A percentile compares a stretch with the other conserved stretches of the same genome.
These are phyloP conservation scores for Rhopilema esculentum DNA, from an alignment of 30 jellyfish, hydroid and myxozoan species.

Conservation along the genomic window DNA sequence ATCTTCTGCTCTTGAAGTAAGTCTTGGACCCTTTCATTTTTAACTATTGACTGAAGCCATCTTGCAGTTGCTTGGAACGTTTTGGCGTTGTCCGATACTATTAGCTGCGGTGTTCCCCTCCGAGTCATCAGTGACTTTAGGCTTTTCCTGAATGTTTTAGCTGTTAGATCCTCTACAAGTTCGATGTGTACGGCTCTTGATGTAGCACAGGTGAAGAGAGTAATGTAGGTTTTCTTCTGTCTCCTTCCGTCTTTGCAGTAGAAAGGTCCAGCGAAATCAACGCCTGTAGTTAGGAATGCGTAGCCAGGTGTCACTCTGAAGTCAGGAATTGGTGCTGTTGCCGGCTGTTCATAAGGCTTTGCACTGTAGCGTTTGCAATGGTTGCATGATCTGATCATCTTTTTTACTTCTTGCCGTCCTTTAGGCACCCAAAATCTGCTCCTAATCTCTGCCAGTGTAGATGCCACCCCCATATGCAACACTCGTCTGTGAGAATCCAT, in stretches of 20 bases:
- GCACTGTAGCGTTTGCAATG: background rate
- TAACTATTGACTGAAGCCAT: background rate
- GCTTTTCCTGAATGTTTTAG: constrained; percentile 8
- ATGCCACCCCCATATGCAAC: constrained; percentile 59
- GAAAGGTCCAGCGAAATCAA: constrained; percentile 42
- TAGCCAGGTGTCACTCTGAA: background rate
- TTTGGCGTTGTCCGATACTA: constrained; percentile 52
- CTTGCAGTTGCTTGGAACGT: constrained; percentile 52
- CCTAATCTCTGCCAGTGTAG: constrained; percentile 47
- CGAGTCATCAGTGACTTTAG: constrained; percentile 11
- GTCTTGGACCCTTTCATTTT: background rate
- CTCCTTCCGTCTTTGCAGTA: constrained; percentile 1
- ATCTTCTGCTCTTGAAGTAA: constrained; percentile 4
- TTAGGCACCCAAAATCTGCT: constrained; percentile 44
- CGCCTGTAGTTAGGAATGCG: background rate
- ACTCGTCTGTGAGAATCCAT: constrained; percentile 56
- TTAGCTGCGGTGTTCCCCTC: constrained; percentile 36
- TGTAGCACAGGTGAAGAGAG: constrained; percentile 18
- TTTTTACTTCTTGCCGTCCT: constrained; percentile 26
- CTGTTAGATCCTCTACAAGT: background rate
- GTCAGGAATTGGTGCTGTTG: constrained; percentile 15
- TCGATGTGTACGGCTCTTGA: constrained; percentile 44
- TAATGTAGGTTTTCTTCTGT: constrained; percentile 1
- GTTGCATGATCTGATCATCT: background rate
- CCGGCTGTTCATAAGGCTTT: constrained; percentile 4